phyloP scores from a whole-genome alignment of 2,113 vertebrate species.

The Gambusia affinis region DNA sequence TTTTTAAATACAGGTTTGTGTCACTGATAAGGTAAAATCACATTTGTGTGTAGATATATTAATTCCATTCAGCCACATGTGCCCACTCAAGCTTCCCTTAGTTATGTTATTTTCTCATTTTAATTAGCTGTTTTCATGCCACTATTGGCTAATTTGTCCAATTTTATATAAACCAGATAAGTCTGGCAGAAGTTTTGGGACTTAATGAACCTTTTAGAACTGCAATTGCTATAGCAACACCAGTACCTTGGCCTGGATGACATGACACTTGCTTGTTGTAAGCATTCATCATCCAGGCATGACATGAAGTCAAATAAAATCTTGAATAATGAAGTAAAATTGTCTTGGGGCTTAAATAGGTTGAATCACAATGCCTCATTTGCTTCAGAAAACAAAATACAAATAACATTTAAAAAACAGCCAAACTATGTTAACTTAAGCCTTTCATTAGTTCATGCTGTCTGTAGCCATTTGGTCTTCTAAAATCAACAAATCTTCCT shows the following conservation, averaged over 20 bases:
- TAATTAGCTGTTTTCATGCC: constrained; percentile 85
- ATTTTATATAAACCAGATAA: constrained; percentile 86
- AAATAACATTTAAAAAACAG: constrained; percentile 72
- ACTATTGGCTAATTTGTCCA: constrained; percentile 86
- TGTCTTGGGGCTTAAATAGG: neutral
- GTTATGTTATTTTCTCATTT: constrained; percentile 81
- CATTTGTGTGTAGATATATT: neutral
- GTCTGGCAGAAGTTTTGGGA: constrained; percentile 87
- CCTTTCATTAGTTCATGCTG: constrained; percentile 71
- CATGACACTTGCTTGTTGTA: constrained; percentile 67
- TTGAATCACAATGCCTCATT: constrained; percentile 84
- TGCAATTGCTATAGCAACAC: constrained; percentile 89
- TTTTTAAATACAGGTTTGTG: neutral
- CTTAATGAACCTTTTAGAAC: constrained; percentile 84
- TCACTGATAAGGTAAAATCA: neutral
- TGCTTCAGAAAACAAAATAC: constrained; percentile 79
- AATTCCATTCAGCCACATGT: neutral
- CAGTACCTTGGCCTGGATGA: constrained; percentile 80
- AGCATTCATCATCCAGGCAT: constrained; percentile 64
- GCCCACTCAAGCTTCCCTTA: constrained; percentile 22
- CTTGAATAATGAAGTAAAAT: constrained; percentile 85
- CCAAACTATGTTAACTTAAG: constrained; percentile 58
- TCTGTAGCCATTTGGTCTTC: constrained; percentile 59
- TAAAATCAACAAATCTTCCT: constrained; percentile 48
- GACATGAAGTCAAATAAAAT: constrained; percentile 82